Evolutionary conservation across 1,140 invertebrate genomes (phyloP).

Genomic region (Diabrotica undecimpunctata): DNA sequence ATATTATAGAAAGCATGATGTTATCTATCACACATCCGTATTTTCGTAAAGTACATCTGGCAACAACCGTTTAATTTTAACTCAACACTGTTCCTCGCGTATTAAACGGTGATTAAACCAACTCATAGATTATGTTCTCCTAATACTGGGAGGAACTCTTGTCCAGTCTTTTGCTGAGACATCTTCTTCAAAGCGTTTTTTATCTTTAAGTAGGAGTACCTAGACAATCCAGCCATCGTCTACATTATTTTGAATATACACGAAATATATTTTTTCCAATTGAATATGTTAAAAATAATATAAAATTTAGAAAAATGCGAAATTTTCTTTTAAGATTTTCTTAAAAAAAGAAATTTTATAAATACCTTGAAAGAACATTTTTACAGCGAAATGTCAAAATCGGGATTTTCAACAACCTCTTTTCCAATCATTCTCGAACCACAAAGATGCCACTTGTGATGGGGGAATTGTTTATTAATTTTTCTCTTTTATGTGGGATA

Average conservation of each 20-base stretch:
- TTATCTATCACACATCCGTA: too few species aligned
- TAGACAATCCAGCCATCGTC: background rate
- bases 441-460: too few species aligned
- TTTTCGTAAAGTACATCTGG: background rate
- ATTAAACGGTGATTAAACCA: too few species aligned
- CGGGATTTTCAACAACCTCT: too few species aligned
- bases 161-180: conserved; percentile 18
- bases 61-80: conserved; percentile 1
- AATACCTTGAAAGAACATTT: too few species aligned
- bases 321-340: background rate
- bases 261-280: background rate
- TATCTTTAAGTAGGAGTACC: background rate
- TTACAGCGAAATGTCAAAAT: too few species aligned
- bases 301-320: background rate
- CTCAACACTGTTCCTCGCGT: background rate
- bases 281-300: background rate
- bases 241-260: background rate
- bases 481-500: background rate
- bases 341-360: too few species aligned
- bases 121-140: conserved; percentile 23
- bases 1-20: too few species aligned
- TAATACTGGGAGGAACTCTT: conserved; percentile 28
- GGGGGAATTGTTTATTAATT: too few species aligned
- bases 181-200: conserved; percentile 4
- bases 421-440: too few species aligned